These are phyloP conservation scores for Drosophila dunni DNA, from an alignment of 1,140 invertebrate species.

Conservation along the genomic window DNA sequence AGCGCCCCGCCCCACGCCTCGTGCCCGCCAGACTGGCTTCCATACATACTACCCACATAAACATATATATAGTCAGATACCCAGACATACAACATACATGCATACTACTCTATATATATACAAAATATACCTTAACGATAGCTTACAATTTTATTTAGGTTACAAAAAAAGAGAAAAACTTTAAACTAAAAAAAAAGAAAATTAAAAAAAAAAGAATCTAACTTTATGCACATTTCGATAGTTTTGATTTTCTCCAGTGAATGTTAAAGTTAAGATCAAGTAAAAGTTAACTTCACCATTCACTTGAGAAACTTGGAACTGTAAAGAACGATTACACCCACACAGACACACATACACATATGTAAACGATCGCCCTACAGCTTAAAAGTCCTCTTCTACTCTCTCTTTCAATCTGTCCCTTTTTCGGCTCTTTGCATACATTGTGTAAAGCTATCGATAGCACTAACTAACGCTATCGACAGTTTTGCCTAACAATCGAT, in stretches of 20 bases:
- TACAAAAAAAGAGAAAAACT: constrained; percentile 10
- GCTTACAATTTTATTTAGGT: constrained; percentile 29
- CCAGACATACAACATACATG: background rate
- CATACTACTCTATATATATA: constrained; percentile 6
- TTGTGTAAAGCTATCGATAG: background rate
- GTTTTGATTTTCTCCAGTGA: background rate
- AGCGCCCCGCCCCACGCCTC: background rate
- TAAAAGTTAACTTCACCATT: constrained; percentile 6
- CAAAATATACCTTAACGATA: constrained; percentile 18
- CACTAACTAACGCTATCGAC: background rate
- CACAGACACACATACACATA: background rate
- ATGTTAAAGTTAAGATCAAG: background rate
- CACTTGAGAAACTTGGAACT: background rate
- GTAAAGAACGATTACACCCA: background rate
- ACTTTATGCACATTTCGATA: background rate
- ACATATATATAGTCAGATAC: background rate
- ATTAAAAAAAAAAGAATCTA: background rate
- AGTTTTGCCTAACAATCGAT: background rate
- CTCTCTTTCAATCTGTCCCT: background rate
- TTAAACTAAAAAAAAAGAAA: background rate
- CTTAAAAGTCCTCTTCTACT: constrained; percentile 3
- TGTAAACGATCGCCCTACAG: background rate
- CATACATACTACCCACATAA: constrained; percentile 5
- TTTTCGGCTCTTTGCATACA: background rate
- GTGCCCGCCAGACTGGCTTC: constrained; percentile 7